Base-by-base conservation (phyloP, 2,888 invertebrate species). In the Poecilus cupreus region DNA sequence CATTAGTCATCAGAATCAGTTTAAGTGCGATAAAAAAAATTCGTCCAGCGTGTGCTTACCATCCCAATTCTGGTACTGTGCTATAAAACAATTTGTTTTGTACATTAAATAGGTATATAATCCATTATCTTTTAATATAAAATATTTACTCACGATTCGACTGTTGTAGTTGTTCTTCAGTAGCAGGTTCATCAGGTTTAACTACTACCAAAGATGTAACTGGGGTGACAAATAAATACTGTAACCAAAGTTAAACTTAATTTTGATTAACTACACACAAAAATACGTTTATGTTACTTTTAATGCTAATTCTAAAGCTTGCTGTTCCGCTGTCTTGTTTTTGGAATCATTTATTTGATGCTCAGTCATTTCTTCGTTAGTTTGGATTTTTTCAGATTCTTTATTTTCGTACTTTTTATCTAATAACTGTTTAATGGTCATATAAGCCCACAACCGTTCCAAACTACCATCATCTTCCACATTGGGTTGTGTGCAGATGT, bases 371-470 rank as follows among this genome's bases (percentile, higher is more conserved):
- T 32, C 32, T 37, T 88, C 85, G 6, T 51, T 26, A 20, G 24
- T 37, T 49, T 11, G 2, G 16, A n/a, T 49, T 13, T 54, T 70
- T n/a, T 68, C 20, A 2, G n/a, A 32, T 20, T 4, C 10, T 32
- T 32, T 1, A 5, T 32, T 32, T 57, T 89, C 87, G 83, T 91
- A 91, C 18, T 87, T 87, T 85, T 91, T 86, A 85, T 92, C 91
- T 32, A 93, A 87, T 82, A 93, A 87, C 84, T 93, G 92, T 81
- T 91, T 91, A 83, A 93, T 91, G 68, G 90, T 92, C 83, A 92
- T 88, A 86, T 92, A 92, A 1, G 92, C 92, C 92, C 92, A 93
- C 79, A 93, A 86, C 24, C 92, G 88, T 86, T 93, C 92, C 74
- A 92, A 86, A 20, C 20, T 49, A 13, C 72, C 68, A 13, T 6